A percentile compares a stretch with the other conserved stretches of the same genome.
These are phyloP conservation scores for Zaprionus kolodkinae DNA, from an alignment of 1,140 invertebrate species.

Conservation along the genomic window DNA sequence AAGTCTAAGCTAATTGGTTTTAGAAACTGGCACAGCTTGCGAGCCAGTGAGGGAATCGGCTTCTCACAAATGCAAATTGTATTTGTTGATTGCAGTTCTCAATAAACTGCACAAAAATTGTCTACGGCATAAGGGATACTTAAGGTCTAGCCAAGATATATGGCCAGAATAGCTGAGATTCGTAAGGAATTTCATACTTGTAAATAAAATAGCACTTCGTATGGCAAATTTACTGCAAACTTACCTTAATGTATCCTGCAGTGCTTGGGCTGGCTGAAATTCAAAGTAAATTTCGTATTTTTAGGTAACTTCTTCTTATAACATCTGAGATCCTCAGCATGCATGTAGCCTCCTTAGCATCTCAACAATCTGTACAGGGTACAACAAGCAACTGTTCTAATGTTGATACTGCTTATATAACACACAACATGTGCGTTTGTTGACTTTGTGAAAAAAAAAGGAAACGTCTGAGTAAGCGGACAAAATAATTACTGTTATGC, in stretches of 20 bases:
- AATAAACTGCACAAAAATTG: background rate
- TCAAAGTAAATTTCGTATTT: no score
- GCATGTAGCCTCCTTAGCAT: background rate
- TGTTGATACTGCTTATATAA: background rate
- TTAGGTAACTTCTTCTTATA: no score
- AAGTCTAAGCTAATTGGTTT: slow-evolving; percentile 10
- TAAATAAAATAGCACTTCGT: background rate
- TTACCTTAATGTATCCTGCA: background rate
- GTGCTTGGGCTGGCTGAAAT: no score
- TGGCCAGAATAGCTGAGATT: background rate
- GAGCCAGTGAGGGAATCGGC: background rate
- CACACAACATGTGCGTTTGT: slow-evolving; percentile 4
- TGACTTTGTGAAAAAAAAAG: background rate
- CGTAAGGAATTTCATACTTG: background rate
- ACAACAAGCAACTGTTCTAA: background rate
- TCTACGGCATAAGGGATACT: background rate
- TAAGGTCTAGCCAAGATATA: background rate
- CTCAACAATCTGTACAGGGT: background rate
- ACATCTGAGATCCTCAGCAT: no score
- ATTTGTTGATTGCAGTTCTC: slow-evolving; percentile 9
- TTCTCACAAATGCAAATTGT: slow-evolving; percentile 22
- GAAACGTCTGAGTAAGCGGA: background rate
- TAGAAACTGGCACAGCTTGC: slow-evolving; percentile 5
- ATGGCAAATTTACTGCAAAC: background rate
- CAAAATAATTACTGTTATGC: slow-evolving; percentile 24